Base-by-base conservation (phyloP, 92 coral and sea anemone genomes). In the Nematostella vectensis region DNA sequence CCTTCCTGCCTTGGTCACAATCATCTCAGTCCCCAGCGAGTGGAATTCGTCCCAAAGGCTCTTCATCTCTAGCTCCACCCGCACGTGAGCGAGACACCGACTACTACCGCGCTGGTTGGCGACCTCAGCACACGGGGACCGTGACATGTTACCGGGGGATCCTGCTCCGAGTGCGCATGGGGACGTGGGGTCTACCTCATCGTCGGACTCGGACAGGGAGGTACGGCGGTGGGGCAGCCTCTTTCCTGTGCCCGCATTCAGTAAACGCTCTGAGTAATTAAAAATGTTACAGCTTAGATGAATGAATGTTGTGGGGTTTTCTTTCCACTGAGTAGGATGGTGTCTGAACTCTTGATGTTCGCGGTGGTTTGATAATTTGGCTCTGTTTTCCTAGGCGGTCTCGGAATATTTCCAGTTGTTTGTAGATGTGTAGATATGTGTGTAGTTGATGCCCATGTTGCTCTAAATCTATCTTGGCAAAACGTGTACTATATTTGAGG, bases 1-100 rank as follows among this genome's bases (percentile, higher is more conserved):
- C 99, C 99, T 85, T 63, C 99, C 99, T 8, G 99, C 99, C 50
- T 89, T 89, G 4, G 96, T 88, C 11, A 88, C 96, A 4, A 88
- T 88, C 96, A 88, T 88, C 50, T 88, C 96, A 0, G 96, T 88
- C 20, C 96, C 91, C 29, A 88, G 54, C 6, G 82, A 33, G 53
- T 83, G 91, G 43, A 88, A 88, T 36, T 88, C 96, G 17, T 88
- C 94, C 96, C 96, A 93, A 29, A 93, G 65, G 48, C 59, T 86
- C 59, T 93, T 93, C 99, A 93, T 93, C 45, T 93, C 99, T 27
- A 93, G 65, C 23, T 93, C 96, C 2, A 93, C 99, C n/a, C 96
- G 79, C 23, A 81, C 72, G 60, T 86, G 88, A 0, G 79, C 78
- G 47, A 89, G 63, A 29, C 89, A 82, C 25, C 71, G 61, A n/a